Evolutionary conservation across 2,797 vertebrate genomes (phyloP), one percentile per base, ranked within the genome.

Genomic region (Malacoctenus gilli): DNA sequence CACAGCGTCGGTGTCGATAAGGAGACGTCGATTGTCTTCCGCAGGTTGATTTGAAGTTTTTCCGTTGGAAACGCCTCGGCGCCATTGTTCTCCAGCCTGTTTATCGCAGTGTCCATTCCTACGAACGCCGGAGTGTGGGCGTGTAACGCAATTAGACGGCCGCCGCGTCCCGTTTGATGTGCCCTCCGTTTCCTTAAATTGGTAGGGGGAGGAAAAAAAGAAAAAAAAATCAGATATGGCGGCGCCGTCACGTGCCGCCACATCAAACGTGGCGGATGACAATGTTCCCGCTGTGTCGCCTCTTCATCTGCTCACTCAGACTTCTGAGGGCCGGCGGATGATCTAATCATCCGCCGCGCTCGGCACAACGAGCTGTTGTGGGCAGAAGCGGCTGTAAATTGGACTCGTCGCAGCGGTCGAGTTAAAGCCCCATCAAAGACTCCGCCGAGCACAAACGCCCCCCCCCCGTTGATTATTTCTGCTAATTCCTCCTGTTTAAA

Each of bases 191-290:
- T 86, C 69, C 83, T 87, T 87, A 80, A 89, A 85, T 87, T 77
- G 56, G 66, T n/a, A n/a, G n/a, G n/a, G n/a, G n/a, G n/a, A n/a
- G n/a, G n/a, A n/a, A n/a, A n/a, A n/a, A n/a, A n/a, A n/a, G n/a
- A n/a, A 75, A 42, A 62, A 67, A 75, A 54, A 75, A 87, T 90
- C 85, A 35, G 88, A 90, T 90, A 88, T 85, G 57, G 35, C 36
- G 5, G 49, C 75, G 69, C 62, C 82, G 51, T 86, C 85, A 84
- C 69, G 77, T 77, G 82, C 83, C 84, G 83, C 82, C 62, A 84
- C 82, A 86, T 90, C 81, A 87, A 84, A 85, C 72, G 71, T 84
- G 85, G 83, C 52, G 79, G 76, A 74, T 68, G 83, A 85, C 86
- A 83, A 79, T 80, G 80, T 83, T 81, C 65, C 75, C 59, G 48